Evolutionary conservation across 2,888 invertebrate genomes (phyloP).

Genomic region (Campaea margaritaria): DNA sequence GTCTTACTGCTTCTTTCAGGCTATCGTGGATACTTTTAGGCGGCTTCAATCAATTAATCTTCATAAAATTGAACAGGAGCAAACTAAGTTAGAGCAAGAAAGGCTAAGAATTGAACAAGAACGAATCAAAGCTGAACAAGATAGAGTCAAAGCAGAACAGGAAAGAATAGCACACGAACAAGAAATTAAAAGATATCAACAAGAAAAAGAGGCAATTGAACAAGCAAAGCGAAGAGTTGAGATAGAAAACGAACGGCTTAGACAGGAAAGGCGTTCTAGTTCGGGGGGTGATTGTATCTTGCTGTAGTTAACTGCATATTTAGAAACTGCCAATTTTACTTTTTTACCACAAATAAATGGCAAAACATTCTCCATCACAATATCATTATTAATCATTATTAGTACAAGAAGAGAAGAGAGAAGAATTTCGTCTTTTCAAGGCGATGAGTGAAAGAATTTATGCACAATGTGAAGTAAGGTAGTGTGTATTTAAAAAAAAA

Average conservation of each 20-base stretch:
- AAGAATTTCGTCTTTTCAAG: too few relatives aligned
- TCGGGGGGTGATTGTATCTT: neutral
- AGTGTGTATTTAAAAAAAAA: too few relatives aligned
- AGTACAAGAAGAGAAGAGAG: too few relatives aligned
- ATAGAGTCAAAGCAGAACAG: slow-evolving; percentile 3
- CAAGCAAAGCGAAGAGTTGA: neutral
- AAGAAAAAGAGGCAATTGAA: slow-evolving; percentile 3
- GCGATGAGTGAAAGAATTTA: too few relatives aligned
- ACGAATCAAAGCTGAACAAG: slow-evolving; percentile 5
- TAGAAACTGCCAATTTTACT: too few relatives aligned
- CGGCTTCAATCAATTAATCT: slow-evolving; percentile 10
- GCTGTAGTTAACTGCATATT: neutral
- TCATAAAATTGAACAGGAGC: slow-evolving; percentile 19
- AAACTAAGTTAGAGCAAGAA: slow-evolving; percentile 11
- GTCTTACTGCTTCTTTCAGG: slow-evolving; percentile 4
- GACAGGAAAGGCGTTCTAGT: neutral
- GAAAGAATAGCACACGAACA: slow-evolving; percentile 3
- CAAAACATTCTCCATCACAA: too few relatives aligned
- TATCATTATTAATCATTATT: too few relatives aligned
- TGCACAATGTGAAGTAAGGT: too few relatives aligned
- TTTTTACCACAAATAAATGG: neutral
- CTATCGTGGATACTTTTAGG: slow-evolving; percentile 19
- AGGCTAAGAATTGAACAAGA: slow-evolving; percentile 19
- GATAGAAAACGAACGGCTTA: slow-evolving; percentile 2
- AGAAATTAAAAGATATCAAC: neutral